These are phyloP conservation scores for Podarcis raffonei DNA, from an alignment of 2,113 vertebrate species.

Conservation along the genomic window DNA sequence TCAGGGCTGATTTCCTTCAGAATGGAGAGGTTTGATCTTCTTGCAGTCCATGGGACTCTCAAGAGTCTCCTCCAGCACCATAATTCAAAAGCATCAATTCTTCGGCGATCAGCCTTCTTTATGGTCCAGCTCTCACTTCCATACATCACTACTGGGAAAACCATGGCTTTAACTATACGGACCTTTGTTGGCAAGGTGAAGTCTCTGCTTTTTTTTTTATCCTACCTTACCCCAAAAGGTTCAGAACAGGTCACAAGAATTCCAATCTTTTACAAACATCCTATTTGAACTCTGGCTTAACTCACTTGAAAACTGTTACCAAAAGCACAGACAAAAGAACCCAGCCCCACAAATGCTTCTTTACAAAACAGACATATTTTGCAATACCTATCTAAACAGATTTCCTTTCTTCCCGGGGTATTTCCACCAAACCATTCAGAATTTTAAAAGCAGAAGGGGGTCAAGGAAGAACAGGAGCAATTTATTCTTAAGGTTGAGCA, in stretches of 20 bases:
- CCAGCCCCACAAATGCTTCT: neutral
- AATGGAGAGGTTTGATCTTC: no score
- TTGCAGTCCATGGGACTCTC: no score
- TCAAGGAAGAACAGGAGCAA: neutral
- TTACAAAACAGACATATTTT: slow-evolving; percentile 34
- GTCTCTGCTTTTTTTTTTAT: neutral
- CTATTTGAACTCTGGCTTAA: neutral
- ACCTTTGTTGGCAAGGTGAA: no score
- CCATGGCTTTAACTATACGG: no score
- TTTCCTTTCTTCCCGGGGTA: slow-evolving; percentile 37
- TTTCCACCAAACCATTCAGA: slow-evolving; percentile 12
- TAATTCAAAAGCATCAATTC: no score
- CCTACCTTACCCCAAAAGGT: neutral
- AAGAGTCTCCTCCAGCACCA: no score
- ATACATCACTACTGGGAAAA: no score
- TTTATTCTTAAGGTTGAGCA: slow-evolving; percentile 34
- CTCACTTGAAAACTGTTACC: neutral
- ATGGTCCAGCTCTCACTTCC: no score
- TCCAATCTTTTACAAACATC: neutral
- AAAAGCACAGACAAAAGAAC: neutral
- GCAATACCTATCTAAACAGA: slow-evolving; percentile 24
- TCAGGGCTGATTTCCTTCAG: no score
- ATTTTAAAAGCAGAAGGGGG: neutral
- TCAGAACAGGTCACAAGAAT: neutral
- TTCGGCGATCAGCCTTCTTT: no score